Percentiles rank a stretch among this genome's conserved stretches.
These are phyloP conservation scores for Donacobius atricapilla DNA, from an alignment of 2,113 vertebrate genomes.

Conservation along the genomic window DNA sequence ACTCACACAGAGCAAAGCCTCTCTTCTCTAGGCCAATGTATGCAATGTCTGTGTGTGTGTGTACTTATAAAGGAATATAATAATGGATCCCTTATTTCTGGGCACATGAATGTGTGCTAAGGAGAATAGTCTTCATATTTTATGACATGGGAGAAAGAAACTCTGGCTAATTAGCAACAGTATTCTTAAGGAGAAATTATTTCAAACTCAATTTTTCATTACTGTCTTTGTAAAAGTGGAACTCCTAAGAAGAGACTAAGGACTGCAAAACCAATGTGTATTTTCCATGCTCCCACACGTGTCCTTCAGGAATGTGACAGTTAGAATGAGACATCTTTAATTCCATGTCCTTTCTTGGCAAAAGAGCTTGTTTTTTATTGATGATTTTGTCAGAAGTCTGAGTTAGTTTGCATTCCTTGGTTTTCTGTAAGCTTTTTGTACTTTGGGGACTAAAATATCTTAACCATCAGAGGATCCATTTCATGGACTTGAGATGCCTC, in stretches of 20 bases:
- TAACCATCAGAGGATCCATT: not conserved
- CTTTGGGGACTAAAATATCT: not conserved
- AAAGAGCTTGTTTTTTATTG: not conserved
- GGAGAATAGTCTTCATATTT: not conserved
- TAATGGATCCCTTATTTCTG: not conserved
- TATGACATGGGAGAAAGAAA: not conserved
- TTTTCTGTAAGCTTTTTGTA: not conserved
- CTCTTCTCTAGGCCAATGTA: not conserved
- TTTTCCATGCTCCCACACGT: accelerated
- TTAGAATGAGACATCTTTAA: not conserved
- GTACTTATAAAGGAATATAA: not conserved
- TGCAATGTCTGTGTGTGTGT: not conserved
- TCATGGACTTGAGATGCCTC: not conserved
- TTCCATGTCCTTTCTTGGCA: not conserved
- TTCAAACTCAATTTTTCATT: not conserved
- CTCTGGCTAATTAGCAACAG: not conserved
- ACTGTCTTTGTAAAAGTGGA: not conserved
- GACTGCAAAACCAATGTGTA: not conserved
- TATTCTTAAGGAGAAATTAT: not conserved
- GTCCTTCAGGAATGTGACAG: not conserved
- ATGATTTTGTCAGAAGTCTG: not conserved
- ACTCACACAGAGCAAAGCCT: not conserved
- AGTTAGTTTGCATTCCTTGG: not conserved
- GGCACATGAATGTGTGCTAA: not conserved
- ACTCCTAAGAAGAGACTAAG: not conserved